These are phyloP conservation scores for Malthinus seriepunctatus DNA, from an alignment of 2,888 invertebrate species.

Conservation along the genomic window DNA sequence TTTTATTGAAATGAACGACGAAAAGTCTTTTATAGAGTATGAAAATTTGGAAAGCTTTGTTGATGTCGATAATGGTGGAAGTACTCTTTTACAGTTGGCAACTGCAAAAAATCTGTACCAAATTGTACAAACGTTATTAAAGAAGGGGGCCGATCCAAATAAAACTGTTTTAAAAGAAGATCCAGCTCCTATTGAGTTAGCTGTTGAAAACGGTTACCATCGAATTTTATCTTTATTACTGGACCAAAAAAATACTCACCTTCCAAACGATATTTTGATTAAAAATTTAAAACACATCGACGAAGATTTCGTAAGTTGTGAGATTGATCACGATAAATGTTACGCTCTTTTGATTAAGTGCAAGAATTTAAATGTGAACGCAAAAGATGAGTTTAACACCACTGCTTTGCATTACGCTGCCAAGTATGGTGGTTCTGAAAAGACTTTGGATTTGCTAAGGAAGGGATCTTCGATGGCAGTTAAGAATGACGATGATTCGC, in stretches of 20 bases:
- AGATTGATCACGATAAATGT: constrained; percentile 62
- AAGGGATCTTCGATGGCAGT: constrained; percentile 76
- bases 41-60: constrained; percentile 38
- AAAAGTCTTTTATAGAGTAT: constrained; percentile 34
- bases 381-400: constrained; percentile 15
- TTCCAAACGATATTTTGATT: constrained; percentile 35
- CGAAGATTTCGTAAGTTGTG: constrained; percentile 54
- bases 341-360: constrained; percentile 64
- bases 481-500: constrained; percentile 65
- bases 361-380: constrained; percentile 36
- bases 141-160: constrained; percentile 59
- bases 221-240: constrained; percentile 60
- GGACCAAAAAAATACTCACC: constrained; percentile 49
- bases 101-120: constrained; percentile 57
- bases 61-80: constrained; percentile 44
- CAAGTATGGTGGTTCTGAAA: constrained; percentile 46
- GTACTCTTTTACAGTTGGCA: constrained; percentile 53
- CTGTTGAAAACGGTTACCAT: constrained; percentile 63
- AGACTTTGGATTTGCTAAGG: constrained; percentile 65
- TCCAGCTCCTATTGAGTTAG: constrained; percentile 62
- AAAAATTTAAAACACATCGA: constrained; percentile 48
- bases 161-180: constrained; percentile 57
- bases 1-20: constrained; percentile 37
- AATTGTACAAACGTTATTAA: constrained; percentile 58
- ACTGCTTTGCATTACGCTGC: constrained; percentile 46